Percentiles rank a stretch among this genome's conserved stretches.
Conservation (phyloP, 2,797 vertebrate genomes). For the Microctenopoma steveboyesi region DNA sequence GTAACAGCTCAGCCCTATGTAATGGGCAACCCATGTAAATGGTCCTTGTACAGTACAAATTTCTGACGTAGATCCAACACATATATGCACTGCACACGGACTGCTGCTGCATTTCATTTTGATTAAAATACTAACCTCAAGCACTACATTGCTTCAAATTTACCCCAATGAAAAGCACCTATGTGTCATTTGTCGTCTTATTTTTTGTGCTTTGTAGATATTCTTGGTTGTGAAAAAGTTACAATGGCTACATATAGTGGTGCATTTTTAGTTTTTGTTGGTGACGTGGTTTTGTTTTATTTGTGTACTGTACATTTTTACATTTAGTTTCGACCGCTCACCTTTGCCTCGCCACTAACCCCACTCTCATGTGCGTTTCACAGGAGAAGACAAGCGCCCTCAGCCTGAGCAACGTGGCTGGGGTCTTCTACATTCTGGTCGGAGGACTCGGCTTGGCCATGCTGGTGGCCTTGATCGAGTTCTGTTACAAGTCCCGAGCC, state of each 20-base stretch:
- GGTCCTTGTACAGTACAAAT: constrained; percentile 80
- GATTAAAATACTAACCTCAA: constrained; percentile 73
- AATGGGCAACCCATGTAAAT: constrained; percentile 87
- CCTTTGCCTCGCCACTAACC: constrained; percentile 76
- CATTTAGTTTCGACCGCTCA: constrained; percentile 22
- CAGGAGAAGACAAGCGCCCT: constrained; percentile 99
- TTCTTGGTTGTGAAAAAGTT: constrained; percentile 56
- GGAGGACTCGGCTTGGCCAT: constrained; percentile 99
- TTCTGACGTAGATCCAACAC: constrained; percentile 58
- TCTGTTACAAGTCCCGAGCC: constrained; percentile 99
- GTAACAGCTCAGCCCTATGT: constrained; percentile 77
- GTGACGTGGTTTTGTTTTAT: constrained; percentile 57
- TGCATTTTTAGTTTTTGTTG: constrained; percentile 58
- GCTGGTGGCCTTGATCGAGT: constrained; percentile 99
- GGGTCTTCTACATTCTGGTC: constrained; percentile 99
- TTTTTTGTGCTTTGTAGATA: constrained; percentile 69
- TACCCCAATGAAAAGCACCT: constrained; percentile 63
- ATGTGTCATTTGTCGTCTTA: constrained; percentile 70
- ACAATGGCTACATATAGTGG: constrained; percentile 51
- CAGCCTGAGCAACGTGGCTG: constrained; percentile 99
- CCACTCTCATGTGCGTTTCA: constrained; percentile 84
- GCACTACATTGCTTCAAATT: constrained; percentile 76
- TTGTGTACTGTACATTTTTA: constrained; percentile 19
- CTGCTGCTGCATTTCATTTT: constrained; percentile 74
- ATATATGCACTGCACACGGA: constrained; percentile 55